Evolutionary conservation across 23 tunicate genomes (phyloP), one percentile per base, ranked within the genome.

Genomic region (Halocynthia aurantium): DNA sequence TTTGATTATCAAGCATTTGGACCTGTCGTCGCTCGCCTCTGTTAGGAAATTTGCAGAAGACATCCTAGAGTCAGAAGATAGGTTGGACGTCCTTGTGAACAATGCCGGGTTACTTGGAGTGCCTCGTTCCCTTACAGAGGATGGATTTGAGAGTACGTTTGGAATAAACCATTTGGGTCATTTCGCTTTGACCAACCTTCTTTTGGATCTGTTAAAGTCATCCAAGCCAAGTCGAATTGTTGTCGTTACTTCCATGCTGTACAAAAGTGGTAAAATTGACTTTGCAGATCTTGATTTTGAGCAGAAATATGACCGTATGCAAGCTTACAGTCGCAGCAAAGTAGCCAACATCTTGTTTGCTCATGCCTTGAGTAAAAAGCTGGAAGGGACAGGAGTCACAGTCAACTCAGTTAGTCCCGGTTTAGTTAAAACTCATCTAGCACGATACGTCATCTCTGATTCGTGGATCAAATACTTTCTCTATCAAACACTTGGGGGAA

Each of bases 91-190:
- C 17, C 63, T 54, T 17, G 78, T 74, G 18, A 74, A 74, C 22
- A 74, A 74, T 81, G 19, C 65, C 72, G 89, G 89, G 52, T 80
- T 67, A 0, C 2, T 85, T n/a, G 63, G 65, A 8, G 44, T 80
- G 10, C 74, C 78, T 9, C 56, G 64, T 58, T 88, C 87, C 12
- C 55, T 67, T 21, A 82, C 88, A 8, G 76, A 78, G 17, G 54
- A 83, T 61, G 98, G 92, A 7, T 31, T 82, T 10, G 86, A 81
- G 53, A 82, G 67, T 62, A 57, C 84, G 56, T 83, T 86, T 73
- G 88, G 87, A 10, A 71, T 82, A 40, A 92, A 92, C 51, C 92
- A 92, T 55, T 67, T 92, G 10, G 91, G 98, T 6, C 98, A 84
- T 60, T 92, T 92, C 74, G 77, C 86, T 15, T 77, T 92, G 8